These are phyloP conservation scores for Epinotia ramella DNA, from an alignment of 2,888 invertebrate species.

Conservation along the genomic window DNA sequence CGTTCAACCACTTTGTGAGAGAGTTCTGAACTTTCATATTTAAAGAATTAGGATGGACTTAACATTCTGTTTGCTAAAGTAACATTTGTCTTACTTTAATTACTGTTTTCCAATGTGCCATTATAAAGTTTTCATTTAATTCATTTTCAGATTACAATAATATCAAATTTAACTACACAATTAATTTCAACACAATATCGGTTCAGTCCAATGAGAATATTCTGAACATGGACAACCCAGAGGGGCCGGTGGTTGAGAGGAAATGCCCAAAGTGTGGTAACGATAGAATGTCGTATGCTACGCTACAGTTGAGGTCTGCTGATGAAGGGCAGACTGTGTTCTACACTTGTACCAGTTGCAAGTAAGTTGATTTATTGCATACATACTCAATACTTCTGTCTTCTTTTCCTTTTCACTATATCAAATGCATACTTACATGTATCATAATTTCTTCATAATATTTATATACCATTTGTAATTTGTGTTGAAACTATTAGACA, in stretches of 20 bases:
- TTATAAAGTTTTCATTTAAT: slow-evolving; percentile 1
- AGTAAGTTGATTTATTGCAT: slow-evolving; percentile 80
- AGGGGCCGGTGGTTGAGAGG: slow-evolving; percentile 93
- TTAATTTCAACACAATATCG: slow-evolving; percentile 88
- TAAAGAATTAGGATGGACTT: no score
- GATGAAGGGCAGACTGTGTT: slow-evolving; percentile 99
- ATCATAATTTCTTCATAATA: no score
- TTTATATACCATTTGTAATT: no score
- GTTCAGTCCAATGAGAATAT: slow-evolving; percentile 68
- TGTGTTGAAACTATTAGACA: no score
- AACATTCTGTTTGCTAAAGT: no score
- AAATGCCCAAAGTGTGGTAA: slow-evolving; percentile 95
- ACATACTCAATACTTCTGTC: no score
- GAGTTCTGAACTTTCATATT: no score
- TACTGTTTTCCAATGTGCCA: no score
- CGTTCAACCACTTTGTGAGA: no score
- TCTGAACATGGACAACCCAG: slow-evolving; percentile 77
- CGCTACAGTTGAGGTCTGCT: slow-evolving; percentile 97
- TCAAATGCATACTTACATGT: no score
- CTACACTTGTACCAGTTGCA: slow-evolving; percentile 97
- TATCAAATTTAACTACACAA: slow-evolving; percentile 88
- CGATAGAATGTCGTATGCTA: slow-evolving; percentile 97
- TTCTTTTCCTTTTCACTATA: no score
- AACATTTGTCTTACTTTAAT: no score
- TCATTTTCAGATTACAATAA: slow-evolving; percentile 86